phyloP scores from a whole-genome alignment of 1,140 invertebrate species.

The Drosophila subobscura region DNA sequence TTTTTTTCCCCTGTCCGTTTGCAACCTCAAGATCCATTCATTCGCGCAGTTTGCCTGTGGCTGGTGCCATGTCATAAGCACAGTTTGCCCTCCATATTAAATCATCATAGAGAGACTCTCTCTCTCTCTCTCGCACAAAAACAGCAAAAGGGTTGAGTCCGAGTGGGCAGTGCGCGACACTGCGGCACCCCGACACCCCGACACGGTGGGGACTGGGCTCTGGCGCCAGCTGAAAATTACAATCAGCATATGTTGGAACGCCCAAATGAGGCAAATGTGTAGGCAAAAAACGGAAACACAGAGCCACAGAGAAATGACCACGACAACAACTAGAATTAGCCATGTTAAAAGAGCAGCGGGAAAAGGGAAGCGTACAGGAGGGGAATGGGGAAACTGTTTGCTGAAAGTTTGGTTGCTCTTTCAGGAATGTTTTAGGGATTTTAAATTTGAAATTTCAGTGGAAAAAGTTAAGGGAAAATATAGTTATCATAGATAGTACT shows the following conservation, averaged over 20 bases:
- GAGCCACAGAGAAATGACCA: conserved; percentile 13
- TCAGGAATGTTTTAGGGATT: too few species aligned
- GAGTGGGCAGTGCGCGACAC: conserved; percentile 31
- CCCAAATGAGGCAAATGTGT: conserved; percentile 44
- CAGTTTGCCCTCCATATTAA: conserved; percentile 47
- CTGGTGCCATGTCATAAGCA: conserved; percentile 47
- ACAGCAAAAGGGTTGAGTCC: conserved; percentile 67
- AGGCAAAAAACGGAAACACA: too few species aligned
- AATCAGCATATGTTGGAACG: conserved; percentile 67
- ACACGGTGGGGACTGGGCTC: not conserved
- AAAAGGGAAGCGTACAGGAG: not conserved
- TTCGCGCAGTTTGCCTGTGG: conserved; percentile 55
- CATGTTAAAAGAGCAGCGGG: conserved; percentile 13
- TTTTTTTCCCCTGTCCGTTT: conserved; percentile 46
- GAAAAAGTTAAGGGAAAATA: too few species aligned
- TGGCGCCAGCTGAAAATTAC: conserved; percentile 67
- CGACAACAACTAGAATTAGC: conserved; percentile 51
- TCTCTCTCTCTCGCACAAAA: conserved; percentile 3
- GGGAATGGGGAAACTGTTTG: not conserved
- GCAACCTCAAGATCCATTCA: conserved; percentile 22
- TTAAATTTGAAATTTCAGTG: too few species aligned
- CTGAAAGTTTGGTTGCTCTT: not conserved
- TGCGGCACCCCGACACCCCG: conserved; percentile 1
- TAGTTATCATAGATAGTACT: too few species aligned
- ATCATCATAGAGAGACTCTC: conserved; percentile 34